Conservation (phyloP, 2,113 vertebrate genomes). For the Eonycteris spelaea region DNA sequence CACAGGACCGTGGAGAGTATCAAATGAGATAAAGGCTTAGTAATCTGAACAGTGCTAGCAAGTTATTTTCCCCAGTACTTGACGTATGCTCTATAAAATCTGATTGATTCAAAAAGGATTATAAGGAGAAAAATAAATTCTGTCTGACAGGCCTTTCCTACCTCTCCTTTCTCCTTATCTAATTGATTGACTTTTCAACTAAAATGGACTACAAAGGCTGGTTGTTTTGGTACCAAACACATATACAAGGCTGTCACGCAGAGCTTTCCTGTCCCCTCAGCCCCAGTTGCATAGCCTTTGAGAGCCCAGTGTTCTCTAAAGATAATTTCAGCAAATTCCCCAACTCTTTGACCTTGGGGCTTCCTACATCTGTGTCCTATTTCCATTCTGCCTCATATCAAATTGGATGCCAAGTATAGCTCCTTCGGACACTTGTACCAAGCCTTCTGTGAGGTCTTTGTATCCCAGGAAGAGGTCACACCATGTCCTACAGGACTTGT, state of each 20-base stretch:
- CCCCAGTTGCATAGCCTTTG: not conserved
- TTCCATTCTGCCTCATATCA: not conserved
- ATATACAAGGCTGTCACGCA: fast-evolving
- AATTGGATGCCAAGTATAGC: not conserved
- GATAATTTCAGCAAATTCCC: not conserved
- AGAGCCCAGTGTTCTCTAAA: not conserved
- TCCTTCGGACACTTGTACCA: not conserved
- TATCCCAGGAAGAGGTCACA: not conserved
- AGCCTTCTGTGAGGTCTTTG: not conserved
- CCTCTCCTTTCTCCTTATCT: not conserved
- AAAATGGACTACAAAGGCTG: not conserved
- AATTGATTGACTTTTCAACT: not conserved
- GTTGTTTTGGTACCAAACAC: not conserved
- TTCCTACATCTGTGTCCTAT: not conserved
- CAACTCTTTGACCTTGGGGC: not conserved
- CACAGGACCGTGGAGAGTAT: not conserved
- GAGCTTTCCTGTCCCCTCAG: not conserved
- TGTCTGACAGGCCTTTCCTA: not conserved
- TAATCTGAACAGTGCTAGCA: not conserved
- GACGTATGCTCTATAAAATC: not conserved
- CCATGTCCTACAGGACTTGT: not conserved
- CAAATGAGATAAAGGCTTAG: not conserved
- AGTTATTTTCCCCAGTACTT: not conserved
- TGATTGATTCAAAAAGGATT: not conserved
- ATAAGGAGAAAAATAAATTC: not conserved